phyloP scores from a whole-genome alignment of 1,140 invertebrate species.

The Papilio polytes region DNA sequence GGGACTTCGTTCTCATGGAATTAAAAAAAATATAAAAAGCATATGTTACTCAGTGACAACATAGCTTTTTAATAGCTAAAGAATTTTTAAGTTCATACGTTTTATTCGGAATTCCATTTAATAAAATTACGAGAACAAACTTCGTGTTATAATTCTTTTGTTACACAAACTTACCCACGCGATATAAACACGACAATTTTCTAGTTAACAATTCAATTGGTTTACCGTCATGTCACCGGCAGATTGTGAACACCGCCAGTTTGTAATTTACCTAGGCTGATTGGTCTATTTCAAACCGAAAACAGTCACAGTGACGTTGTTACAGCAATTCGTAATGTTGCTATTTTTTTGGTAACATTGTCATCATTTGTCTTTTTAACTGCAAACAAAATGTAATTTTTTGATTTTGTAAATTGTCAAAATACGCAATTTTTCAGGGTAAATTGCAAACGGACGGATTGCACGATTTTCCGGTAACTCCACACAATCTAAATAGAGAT shows the following conservation, averaged over 20 bases:
- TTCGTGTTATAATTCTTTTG: background rate
- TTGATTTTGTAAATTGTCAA: no score
- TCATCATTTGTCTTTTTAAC: no score
- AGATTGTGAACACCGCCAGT: background rate
- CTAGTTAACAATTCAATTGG: slow-evolving; percentile 12
- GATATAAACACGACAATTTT: slow-evolving; percentile 27
- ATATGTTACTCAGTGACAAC: no score
- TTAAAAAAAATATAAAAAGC: no score
- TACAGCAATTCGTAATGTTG: no score
- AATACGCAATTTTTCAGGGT: background rate
- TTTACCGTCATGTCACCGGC: slow-evolving; percentile 15
- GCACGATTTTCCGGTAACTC: background rate
- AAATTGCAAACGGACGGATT: background rate
- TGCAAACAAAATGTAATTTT: no score
- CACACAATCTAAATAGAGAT: slow-evolving; percentile 37
- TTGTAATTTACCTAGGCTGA: background rate
- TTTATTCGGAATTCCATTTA: no score
- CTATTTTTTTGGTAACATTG: no score
- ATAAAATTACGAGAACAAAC: background rate
- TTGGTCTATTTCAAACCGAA: no score
- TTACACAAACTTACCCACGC: background rate
- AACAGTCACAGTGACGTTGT: background rate
- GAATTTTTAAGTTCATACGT: no score
- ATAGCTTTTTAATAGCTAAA: no score
- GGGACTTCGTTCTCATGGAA: no score